These are phyloP conservation scores for Athalia cordata DNA, from an alignment of 2,888 invertebrate genomes.

Conservation along the genomic window DNA sequence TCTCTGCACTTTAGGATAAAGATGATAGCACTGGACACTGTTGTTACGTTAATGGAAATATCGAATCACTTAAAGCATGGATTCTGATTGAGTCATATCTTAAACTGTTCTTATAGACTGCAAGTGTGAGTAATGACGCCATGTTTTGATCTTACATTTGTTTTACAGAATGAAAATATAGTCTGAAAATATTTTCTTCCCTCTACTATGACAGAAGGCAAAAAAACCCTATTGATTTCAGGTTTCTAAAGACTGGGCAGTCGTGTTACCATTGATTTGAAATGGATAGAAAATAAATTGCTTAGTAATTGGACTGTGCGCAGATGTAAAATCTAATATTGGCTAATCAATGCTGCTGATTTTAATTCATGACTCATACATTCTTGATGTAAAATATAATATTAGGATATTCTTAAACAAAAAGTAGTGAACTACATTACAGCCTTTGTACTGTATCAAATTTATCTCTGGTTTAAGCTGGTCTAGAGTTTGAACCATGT, in stretches of 20 bases:
- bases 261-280: too few relatives aligned
- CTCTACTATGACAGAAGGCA: too few relatives aligned
- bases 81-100: conserved; percentile 3
- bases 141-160: neutral
- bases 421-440: neutral
- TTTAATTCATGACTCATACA: neutral
- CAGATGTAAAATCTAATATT: too few relatives aligned
- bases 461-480: neutral
- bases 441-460: conserved; percentile 2
- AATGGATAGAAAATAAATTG: too few relatives aligned
- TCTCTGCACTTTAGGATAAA: neutral
- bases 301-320: too few relatives aligned
- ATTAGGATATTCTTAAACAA: neutral
- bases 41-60: neutral
- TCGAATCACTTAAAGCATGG: neutral
- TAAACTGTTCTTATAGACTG: conserved; percentile 1
- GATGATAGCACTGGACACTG: neutral
- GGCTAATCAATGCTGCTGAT: neutral
- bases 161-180: neutral
- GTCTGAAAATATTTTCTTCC: neutral
- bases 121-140: conserved; percentile 11
- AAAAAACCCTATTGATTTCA: too few relatives aligned
- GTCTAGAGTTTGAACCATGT: conserved; percentile 1
- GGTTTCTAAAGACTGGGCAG: too few relatives aligned
- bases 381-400: neutral